Percentiles rank a stretch among this genome's conserved stretches.
Conservation (phyloP, 2,113 vertebrate genomes). For the Lophochroa leadbeateri region DNA sequence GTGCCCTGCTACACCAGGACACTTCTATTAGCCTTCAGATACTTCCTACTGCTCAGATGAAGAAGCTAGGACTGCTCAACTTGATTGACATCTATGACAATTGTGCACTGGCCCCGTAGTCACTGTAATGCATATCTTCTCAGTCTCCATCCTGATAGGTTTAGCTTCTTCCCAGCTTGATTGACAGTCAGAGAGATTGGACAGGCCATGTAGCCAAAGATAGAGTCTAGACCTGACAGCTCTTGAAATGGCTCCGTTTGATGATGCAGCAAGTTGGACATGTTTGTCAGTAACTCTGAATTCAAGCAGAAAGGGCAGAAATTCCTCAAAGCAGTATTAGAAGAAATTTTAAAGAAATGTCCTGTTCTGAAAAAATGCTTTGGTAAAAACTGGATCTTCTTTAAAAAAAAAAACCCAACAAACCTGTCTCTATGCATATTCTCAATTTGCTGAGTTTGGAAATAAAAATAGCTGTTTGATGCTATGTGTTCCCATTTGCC, state of each 20-base stretch:
- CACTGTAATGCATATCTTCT: not conserved
- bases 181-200: slow-evolving; percentile 21
- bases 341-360: slow-evolving; percentile 7
- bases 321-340: slow-evolving; percentile 36
- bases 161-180: slow-evolving; percentile 12
- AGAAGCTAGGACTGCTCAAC: not conserved
- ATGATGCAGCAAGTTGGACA: not conserved
- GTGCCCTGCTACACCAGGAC: not conserved
- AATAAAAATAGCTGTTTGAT: slow-evolving; percentile 49
- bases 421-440: slow-evolving; percentile 20
- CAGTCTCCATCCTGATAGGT: not conserved
- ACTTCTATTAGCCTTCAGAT: not conserved
- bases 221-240: slow-evolving; percentile 24
- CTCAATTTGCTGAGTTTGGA: slow-evolving; percentile 12
- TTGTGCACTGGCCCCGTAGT: not conserved
- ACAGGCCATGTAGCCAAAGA: slow-evolving; percentile 36
- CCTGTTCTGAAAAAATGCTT: not conserved
- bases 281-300: slow-evolving; percentile 24
- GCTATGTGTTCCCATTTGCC: slow-evolving; percentile 12
- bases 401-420: not conserved
- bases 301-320: slow-evolving; percentile 39
- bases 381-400: not conserved
- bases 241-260: slow-evolving; percentile 39
- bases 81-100: not conserved
- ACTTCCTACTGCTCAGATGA: not conserved